A percentile compares a stretch with the other conserved stretches of the same genome.
These are phyloP conservation scores for Catostomus latipinnis DNA, from an alignment of 2,797 vertebrate genomes.

Conservation along the genomic window DNA sequence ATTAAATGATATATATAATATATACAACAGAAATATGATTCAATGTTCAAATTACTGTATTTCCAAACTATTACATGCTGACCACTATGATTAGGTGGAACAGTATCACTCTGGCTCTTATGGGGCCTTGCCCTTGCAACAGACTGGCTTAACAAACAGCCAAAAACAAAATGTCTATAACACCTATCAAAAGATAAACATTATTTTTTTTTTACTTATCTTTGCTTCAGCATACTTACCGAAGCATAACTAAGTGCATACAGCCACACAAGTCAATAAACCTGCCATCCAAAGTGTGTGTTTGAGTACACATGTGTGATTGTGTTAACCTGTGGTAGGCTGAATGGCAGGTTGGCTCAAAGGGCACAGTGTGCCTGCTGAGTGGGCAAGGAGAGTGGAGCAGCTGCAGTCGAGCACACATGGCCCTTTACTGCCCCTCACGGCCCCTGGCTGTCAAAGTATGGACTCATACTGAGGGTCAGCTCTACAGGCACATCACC, in stretches of 20 bases:
- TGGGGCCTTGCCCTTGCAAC: too few species aligned
- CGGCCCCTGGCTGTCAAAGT: conserved; percentile 47
- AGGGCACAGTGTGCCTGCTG: conserved; percentile 51
- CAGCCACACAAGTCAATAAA: conserved; percentile 5
- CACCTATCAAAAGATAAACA: too few species aligned
- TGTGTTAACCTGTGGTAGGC: conserved; percentile 19
- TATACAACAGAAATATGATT: too few species aligned
- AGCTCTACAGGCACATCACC: neutral
- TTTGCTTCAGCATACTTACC: conserved; percentile 19
- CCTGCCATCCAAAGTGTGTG: neutral
- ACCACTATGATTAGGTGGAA: too few species aligned
- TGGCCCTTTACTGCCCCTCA: conserved; percentile 39
- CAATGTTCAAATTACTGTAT: too few species aligned
- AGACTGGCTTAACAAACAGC: too few species aligned
- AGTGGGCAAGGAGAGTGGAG: conserved; percentile 47
- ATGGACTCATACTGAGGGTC: conserved; percentile 33
- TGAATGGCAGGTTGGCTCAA: conserved; percentile 58
- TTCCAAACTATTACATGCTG: too few species aligned
- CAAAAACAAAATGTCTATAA: too few species aligned
- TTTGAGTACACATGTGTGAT: conserved; percentile 3
- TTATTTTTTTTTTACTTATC: neutral
- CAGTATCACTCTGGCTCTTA: too few species aligned
- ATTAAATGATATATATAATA: too few species aligned
- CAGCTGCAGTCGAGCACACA: conserved; percentile 47
- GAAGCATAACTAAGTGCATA: conserved; percentile 12